Evolutionary conservation across 2,113 vertebrate species (phyloP).

Genomic region (Neotragus pygmaeus): DNA sequence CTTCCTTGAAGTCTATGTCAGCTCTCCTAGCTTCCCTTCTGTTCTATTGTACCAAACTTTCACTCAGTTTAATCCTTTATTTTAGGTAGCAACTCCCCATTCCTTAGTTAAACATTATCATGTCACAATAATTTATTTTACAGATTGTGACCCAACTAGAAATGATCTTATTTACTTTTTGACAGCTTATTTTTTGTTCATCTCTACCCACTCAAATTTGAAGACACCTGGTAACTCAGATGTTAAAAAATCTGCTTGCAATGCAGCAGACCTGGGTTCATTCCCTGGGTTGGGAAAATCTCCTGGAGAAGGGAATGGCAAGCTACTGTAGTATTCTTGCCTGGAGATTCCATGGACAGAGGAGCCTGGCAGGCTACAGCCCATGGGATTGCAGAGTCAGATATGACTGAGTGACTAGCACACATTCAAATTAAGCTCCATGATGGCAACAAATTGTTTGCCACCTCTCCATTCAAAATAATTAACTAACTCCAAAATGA

Average conservation of each 20-base stretch:
- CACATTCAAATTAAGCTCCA: neutral
- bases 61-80: neutral
- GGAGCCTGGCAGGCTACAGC: neutral
- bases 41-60: neutral
- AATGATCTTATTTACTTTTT: neutral
- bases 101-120: neutral
- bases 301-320: neutral
- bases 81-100: neutral
- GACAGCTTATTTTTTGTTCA: neutral
- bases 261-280: neutral
- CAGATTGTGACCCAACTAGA: neutral
- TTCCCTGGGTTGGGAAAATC: neutral
- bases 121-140: neutral
- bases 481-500: neutral
- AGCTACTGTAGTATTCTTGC: neutral
- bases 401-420: neutral
- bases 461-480: neutral
- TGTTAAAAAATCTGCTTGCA: neutral
- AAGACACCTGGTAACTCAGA: neutral
- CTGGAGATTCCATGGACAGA: neutral
- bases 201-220: neutral
- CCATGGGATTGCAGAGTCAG: neutral
- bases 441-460: neutral
- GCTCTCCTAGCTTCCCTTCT: neutral
- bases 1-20: neutral